Conservation (phyloP, 1,140 invertebrate genomes). For the Hyles euphorbiae region DNA sequence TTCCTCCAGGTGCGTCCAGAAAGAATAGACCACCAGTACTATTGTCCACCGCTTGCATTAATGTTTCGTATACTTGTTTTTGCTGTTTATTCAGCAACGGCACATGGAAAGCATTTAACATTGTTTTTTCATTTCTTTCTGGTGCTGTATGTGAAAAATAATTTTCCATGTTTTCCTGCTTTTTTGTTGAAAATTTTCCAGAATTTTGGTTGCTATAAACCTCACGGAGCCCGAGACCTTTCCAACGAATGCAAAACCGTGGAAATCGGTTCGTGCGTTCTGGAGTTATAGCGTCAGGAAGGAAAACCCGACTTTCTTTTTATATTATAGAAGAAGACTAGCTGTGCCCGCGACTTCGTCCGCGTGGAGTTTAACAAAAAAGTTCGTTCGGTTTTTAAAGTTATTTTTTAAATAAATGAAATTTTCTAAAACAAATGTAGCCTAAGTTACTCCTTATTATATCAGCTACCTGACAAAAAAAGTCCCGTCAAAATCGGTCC, state of each 20-base stretch:
- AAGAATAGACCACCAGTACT: constrained; percentile 27
- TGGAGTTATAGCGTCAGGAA: constrained; percentile 16
- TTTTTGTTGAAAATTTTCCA: constrained; percentile 12
- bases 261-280: constrained; percentile 19
- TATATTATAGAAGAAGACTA: no score
- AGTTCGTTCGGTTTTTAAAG: no score
- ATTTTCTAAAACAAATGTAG: no score
- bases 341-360: no score
- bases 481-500: no score
- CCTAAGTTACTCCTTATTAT: no score
- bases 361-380: no score
- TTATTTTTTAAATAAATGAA: no score
- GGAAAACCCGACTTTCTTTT: constrained; percentile 10
- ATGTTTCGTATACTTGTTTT: no score
- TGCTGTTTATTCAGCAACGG: no score
- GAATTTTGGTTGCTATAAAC: constrained; percentile 15
- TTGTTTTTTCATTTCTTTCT: background rate
- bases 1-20: constrained; percentile 63
- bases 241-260: constrained; percentile 21
- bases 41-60: constrained; percentile 23
- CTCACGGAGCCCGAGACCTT: constrained; percentile 16
- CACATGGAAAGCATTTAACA: no score
- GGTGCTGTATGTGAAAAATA: constrained; percentile 14
- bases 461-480: no score
- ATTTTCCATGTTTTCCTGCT: constrained; percentile 7